Evolutionary conservation across 2,113 vertebrate species (phyloP).

Genomic region (Peromyscus polionotus): DNA sequence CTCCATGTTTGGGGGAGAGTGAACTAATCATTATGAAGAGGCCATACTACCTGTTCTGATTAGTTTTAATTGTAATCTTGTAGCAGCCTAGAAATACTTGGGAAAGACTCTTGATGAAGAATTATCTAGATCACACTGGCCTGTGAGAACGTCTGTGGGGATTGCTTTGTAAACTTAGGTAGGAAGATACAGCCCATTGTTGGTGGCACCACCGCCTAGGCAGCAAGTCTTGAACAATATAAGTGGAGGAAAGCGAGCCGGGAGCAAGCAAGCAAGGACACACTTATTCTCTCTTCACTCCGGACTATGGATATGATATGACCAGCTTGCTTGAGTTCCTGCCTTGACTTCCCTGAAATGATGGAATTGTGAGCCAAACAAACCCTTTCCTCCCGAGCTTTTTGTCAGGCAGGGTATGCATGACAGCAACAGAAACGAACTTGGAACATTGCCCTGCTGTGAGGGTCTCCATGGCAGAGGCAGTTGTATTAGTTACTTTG

Average conservation of each 20-base stretch:
- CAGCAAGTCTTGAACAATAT: not conserved
- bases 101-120: not conserved
- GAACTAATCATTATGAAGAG: not conserved
- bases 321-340: not conserved
- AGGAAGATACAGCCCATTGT: not conserved
- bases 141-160: too few relatives aligned
- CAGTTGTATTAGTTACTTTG: not conserved
- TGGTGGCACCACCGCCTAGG: not conserved
- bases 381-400: not conserved
- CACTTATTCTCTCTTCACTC: not conserved
- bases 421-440: not conserved
- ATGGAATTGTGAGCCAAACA: not conserved
- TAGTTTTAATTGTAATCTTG: not conserved
- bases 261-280: not conserved
- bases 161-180: too few relatives aligned
- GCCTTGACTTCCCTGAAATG: not conserved
- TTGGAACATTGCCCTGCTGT: not conserved
- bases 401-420: not conserved
- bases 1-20: not conserved
- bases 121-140: not conserved
- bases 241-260: too few relatives aligned
- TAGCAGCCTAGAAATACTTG: not conserved
- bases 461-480: not conserved
- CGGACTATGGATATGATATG: not conserved
- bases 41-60: not conserved